Evolutionary conservation across 2,113 vertebrate species (phyloP), one percentile per base, ranked within the genome.

Genomic region (Pyxicephalus adspersus): DNA sequence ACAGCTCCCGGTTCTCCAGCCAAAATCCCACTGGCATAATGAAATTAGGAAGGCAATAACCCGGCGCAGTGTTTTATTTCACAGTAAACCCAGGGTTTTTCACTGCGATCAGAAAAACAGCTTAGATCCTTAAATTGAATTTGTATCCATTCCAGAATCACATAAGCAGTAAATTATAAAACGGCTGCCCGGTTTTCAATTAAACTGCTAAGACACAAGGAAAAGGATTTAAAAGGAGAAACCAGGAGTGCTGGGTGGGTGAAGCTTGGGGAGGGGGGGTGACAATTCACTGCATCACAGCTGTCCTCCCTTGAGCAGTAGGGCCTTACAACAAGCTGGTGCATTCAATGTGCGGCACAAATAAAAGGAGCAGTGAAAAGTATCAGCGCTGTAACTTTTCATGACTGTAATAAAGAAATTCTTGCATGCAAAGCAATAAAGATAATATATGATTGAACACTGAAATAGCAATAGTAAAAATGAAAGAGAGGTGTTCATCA

Each of bases 31-130:
- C 60, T 28, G 68, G 68, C 68, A 31, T 72, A 51, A 22, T 73
- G 79, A 85, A 90, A 87, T 52, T 78, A 89, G 77, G 85, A 87
- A 87, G 86, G 89, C 82, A 87, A 88, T 89, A 88, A 84, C 5
- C 19, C 87, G 86, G 88, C 87, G 83, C 77, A 3, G 72, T 83
- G 73, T 73, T 91, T 90, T 88, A 89, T 90, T 91, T 89, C 87
- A 87, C 83, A 90, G 89, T 93, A 91, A 92, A 90, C 89, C 89
- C 87, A 85, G 86, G 84, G 80, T 89, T 91, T 91, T 90, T 88
- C 88, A 84, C 83, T 45, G 83, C 71, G 80, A 57, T 86, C 86
- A 85, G 77, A 87, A 89, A 45, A 83, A 86, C 86, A 87, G 89
- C 87, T 73, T 90, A 88, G 87, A 90, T 90, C 87, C 86, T 83